phyloP scores from a whole-genome alignment of 2,888 invertebrate species.

The Pardosa pseudoannulata region DNA sequence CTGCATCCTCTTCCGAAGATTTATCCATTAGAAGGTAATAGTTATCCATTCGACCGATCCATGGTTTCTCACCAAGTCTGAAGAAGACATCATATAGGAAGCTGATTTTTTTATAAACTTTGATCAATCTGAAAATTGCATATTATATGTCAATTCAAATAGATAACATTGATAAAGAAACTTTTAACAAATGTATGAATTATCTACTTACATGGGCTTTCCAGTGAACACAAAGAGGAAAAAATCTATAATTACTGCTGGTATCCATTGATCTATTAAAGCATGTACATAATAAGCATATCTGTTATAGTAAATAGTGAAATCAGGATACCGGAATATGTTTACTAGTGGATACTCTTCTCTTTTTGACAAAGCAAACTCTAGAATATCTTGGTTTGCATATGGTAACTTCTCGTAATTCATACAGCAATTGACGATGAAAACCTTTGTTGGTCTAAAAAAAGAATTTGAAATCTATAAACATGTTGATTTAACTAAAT shows the following conservation, averaged over 20 bases:
- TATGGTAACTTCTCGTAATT: conserved; percentile 38
- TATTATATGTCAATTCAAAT: no score
- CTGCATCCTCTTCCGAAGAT: conserved; percentile 38
- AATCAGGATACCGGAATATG: conserved; percentile 64
- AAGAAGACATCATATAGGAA: conserved; percentile 47
- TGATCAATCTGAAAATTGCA: conserved; percentile 40
- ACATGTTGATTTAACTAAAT: no score
- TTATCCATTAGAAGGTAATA: conserved; percentile 28
- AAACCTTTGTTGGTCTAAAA: conserved; percentile 35
- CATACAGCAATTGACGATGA: conserved; percentile 41
- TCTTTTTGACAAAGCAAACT: conserved; percentile 43
- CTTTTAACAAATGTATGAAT: background rate
- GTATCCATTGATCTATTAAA: conserved; percentile 61
- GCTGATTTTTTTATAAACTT: conserved; percentile 56
- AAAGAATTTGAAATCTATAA: no score
- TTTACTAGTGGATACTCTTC: conserved; percentile 44
- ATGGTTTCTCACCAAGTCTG: conserved; percentile 38
- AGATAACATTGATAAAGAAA: no score
- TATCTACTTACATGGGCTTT: conserved; percentile 48
- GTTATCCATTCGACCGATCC: conserved; percentile 53
- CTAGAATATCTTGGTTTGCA: conserved; percentile 39
- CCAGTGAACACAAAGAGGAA: conserved; percentile 61
- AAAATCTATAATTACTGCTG: conserved; percentile 42
- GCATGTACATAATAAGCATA: conserved; percentile 42
- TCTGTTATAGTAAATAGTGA: conserved; percentile 34